phyloP scores from a whole-genome alignment of 2,113 vertebrate species.

The Amphiprion percula region DNA sequence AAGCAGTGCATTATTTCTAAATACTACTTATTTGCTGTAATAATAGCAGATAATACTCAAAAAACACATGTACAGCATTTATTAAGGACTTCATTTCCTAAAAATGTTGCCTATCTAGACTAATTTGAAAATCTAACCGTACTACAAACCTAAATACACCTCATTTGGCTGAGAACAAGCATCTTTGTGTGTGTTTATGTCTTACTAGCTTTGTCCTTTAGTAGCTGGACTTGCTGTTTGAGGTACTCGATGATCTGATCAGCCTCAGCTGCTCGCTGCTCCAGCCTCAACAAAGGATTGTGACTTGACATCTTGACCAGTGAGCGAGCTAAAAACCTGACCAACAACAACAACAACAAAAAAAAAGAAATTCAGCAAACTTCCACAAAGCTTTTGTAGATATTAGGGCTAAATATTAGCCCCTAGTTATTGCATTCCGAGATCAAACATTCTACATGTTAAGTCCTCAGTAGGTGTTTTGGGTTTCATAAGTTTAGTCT shows the following conservation, averaged over 20 bases:
- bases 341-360: constrained; percentile 21
- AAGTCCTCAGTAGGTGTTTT: neutral
- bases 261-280: constrained; percentile 94
- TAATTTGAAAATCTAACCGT: neutral
- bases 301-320: constrained; percentile 92
- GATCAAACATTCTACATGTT: neutral
- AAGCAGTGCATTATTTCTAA: too few species aligned
- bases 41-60: too few species aligned
- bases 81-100: too few species aligned
- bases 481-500: neutral
- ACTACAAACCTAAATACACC: neutral
- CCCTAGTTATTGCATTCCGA: too few species aligned
- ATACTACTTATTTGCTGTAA: too few species aligned
- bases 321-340: constrained; percentile 88
- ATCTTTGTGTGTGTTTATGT: neutral
- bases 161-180: neutral
- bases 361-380: neutral
- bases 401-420: neutral
- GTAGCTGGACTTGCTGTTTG: constrained; percentile 95
- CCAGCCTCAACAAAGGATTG: constrained; percentile 90
- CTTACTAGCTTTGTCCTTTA: constrained; percentile 98
- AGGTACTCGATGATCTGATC: constrained; percentile 97
- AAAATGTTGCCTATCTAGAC: too few species aligned
- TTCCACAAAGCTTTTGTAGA: neutral
- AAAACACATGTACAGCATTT: too few species aligned